These are phyloP conservation scores for Corapipo altera DNA, from an alignment of 2,113 vertebrate species.

Conservation along the genomic window DNA sequence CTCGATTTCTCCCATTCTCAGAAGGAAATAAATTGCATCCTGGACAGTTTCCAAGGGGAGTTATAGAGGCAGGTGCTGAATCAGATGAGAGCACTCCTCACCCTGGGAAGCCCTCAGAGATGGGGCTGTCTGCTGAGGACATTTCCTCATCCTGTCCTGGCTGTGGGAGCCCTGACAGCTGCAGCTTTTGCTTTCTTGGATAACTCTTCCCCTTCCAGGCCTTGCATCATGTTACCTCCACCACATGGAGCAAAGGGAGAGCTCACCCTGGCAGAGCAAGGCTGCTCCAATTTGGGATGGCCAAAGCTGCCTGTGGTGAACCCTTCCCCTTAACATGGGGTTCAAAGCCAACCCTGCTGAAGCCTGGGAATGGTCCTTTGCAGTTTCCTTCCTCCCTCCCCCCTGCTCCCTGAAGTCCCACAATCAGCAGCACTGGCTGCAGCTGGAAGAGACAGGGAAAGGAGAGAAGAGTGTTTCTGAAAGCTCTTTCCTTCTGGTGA, in stretches of 20 bases:
- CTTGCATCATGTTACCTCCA: accelerated
- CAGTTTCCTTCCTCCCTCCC: not conserved
- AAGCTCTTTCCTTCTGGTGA: not conserved
- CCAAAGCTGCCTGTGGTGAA: not conserved
- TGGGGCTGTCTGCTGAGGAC: not conserved
- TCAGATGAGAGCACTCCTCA: not conserved
- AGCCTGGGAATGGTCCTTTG: not conserved
- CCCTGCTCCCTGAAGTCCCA: not conserved
- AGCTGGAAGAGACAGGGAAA: not conserved
- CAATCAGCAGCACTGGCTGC: not conserved
- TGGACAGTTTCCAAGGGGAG: not conserved
- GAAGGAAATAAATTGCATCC: not conserved
- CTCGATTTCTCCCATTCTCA: not conserved
- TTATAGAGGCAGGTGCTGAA: not conserved
- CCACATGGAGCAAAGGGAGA: not conserved
- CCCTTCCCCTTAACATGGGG: accelerated
- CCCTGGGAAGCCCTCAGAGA: not conserved
- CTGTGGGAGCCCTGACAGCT: not conserved
- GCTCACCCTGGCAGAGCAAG: not conserved
- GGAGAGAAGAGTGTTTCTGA: not conserved
- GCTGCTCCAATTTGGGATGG: not conserved
- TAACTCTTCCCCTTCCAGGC: not conserved
- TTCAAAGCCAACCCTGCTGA: not conserved
- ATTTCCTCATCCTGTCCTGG: not conserved
- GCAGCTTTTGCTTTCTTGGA: not conserved